These are phyloP conservation scores for Sebastes schlegelii DNA, from an alignment of 2,113 vertebrate species.

Conservation along the genomic window DNA sequence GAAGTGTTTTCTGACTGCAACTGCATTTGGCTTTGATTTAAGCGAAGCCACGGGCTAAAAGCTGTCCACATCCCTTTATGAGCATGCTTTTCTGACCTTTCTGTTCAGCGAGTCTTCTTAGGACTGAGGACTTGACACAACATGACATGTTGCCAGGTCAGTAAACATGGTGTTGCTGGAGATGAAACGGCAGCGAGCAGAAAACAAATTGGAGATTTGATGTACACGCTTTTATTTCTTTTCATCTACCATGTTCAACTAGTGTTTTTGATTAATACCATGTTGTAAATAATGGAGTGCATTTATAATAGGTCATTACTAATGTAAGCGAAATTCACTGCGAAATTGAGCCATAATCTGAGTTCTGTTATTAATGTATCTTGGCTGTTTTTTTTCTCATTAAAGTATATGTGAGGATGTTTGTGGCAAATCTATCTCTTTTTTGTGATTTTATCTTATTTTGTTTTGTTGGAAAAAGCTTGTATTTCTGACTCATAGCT, in stretches of 20 bases:
- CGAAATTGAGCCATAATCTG: background rate
- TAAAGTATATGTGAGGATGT: background rate
- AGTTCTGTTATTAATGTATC: background rate
- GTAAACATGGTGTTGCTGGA: slow-evolving; percentile 79
- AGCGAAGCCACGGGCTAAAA: slow-evolving; percentile 84
- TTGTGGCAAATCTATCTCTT: background rate
- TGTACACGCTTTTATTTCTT: slow-evolving; percentile 34
- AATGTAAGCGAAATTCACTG: background rate
- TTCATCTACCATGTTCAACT: background rate
- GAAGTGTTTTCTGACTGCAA: slow-evolving; percentile 83
- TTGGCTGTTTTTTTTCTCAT: background rate
- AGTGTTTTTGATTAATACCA: slow-evolving; percentile 5
- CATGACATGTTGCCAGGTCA: slow-evolving; percentile 85
- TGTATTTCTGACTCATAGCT: background rate
- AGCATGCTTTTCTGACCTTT: slow-evolving; percentile 85
- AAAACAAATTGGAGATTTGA: slow-evolving; percentile 56
- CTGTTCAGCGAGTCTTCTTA: slow-evolving; percentile 82
- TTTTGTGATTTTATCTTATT: background rate
- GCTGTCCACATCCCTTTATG: slow-evolving; percentile 84
- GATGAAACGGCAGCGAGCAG: slow-evolving; percentile 54
- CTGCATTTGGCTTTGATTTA: slow-evolving; percentile 83
- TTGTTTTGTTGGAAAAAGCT: background rate
- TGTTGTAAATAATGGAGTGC: background rate
- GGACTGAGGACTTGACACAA: slow-evolving; percentile 84
- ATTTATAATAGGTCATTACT: background rate